A percentile compares a stretch with the other conserved stretches of the same genome.
These are phyloP conservation scores for Malachius bipustulatus DNA, from an alignment of 2,888 invertebrate genomes.

Conservation along the genomic window DNA sequence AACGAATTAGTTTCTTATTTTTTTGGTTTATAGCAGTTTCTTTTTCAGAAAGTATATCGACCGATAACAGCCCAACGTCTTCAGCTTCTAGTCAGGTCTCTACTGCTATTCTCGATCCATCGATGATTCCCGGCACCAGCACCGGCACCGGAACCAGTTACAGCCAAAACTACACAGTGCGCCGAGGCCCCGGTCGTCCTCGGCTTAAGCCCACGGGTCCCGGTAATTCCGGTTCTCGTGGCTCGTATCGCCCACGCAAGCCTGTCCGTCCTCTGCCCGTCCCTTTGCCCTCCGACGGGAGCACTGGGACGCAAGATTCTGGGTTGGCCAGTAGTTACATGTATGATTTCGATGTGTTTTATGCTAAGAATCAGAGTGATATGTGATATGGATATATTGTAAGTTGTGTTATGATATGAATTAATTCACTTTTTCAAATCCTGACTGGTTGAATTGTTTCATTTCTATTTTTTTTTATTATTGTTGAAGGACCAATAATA, in stretches of 20 bases:
- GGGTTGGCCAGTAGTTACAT: conserved; percentile 29
- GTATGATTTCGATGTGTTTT: conserved; percentile 25
- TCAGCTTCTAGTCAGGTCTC: not conserved
- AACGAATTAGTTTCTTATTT: conserved; percentile 1
- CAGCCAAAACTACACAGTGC: conserved; percentile 31
- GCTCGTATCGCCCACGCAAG: conserved; percentile 43
- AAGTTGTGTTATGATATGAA: too few relatives aligned
- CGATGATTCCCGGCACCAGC: too few relatives aligned
- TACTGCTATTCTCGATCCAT: not conserved
- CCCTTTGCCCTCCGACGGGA: conserved; percentile 33
- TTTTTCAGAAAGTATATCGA: not conserved
- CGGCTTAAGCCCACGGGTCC: conserved; percentile 54
- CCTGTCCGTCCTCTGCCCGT: conserved; percentile 40
- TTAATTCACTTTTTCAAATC: too few relatives aligned
- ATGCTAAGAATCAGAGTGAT: conserved; percentile 1
- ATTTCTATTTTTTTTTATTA: too few relatives aligned
- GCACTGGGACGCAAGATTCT: conserved; percentile 18
- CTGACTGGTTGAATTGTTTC: too few relatives aligned
- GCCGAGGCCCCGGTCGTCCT: conserved; percentile 57
- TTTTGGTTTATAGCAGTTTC: too few relatives aligned
- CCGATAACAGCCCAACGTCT: not conserved
- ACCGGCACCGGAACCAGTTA: conserved; percentile 1
- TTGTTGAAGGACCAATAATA: too few relatives aligned
- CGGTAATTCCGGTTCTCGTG: conserved; percentile 49
- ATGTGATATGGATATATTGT: too few relatives aligned